Evolutionary conservation across 2,888 invertebrate species (phyloP), one percentile per base, ranked within the genome.

Genomic region (Colostygia pectinataria): DNA sequence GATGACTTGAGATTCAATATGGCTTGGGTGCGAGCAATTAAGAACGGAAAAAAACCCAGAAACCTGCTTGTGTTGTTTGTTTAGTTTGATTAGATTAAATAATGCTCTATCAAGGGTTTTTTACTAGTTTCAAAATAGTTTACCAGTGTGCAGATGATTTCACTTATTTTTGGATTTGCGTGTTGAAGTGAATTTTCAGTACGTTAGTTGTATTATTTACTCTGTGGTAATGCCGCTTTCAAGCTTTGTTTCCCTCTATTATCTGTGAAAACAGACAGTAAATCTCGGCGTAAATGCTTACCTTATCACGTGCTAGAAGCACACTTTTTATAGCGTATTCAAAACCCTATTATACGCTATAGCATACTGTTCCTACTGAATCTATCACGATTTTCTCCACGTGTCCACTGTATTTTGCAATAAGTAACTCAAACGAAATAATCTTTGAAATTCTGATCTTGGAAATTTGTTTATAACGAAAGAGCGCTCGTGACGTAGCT

Each of bases 241-340:
- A 68, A 69, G 77, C 66, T 71, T 68, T 69, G 68, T 73, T 77
- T 68, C 63, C 64, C 58, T 64, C 71, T 66, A 74, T 77, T 78
- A 77, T 74, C 72, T 66, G 62, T 59, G 69, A 52, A 63, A 77
- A 68, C 64, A 72, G 68, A 66, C 66, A 65, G 67, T 71, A 72
- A 77, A 71, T 70, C 69, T 65, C 54, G 49, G 60, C 61, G 65
- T 59, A 66, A 50, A 57, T 55, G 58, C 42, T 57, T 63, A 65
- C 54, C 58, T 68, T 70, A 71, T 70, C 65, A 68, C 67, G 62
- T 61, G 61, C 57, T 62, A 59, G 60, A 66, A 61, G 54, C 59
- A 46, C 53, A 57, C 47, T 57, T 61, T 64, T 60, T 62, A 62
- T 57, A 55, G 39, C 46, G 31, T 31, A 44, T 44, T 41, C 29